Evolutionary conservation across 2,113 vertebrate species (phyloP), one percentile per base, ranked within the genome.

Genomic region (Hymenochirus boettgeri): DNA sequence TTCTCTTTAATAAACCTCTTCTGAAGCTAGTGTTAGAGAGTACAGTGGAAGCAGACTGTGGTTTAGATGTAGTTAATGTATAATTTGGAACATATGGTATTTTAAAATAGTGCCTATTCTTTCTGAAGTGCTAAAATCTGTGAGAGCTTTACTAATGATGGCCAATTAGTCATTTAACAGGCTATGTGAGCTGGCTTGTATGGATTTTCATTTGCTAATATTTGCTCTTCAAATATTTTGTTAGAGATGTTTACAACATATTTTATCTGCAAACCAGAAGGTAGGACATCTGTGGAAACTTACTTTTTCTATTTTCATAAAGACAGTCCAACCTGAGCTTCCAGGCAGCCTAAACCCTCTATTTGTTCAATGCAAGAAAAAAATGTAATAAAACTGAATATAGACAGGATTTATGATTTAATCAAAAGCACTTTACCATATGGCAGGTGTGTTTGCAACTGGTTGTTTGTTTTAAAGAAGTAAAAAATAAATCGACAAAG

Each of bases 51-150:
- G 75, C 76, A 78, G 73, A 73, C 69, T 74, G 65, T 77, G 80
- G 56, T 69, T 69, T 69, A 54, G 64, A 48, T 46, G 46, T 72
- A 76, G 92, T 93, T 94, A 93, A 93, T 93, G 84, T 92, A 90
- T 94, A 94, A 94, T 94, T 90, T 88, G 70, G 82, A 79, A 86
- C 92, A 94, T 92, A 94, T 94, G 92, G 90, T 85, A 85, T 88
- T 87, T 84, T 85, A 83, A 86, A 88, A 85, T 80, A 62, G 76
- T 70, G 61, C 65, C 76, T 84, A 85, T 86, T 85, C 86, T 89
- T 86, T 82, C 74, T 76, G 73, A 74, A 82, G 72, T 78, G 80
- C 86, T 80, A 84, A 79, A 83, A 85, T 85, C 82, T 85, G 79
- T 86, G 71, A 84, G 83, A 87, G 88, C 84, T 82, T 80, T 88